Conservation (phyloP, 2,888 invertebrate species). For the Aleiodes testaceus region DNA sequence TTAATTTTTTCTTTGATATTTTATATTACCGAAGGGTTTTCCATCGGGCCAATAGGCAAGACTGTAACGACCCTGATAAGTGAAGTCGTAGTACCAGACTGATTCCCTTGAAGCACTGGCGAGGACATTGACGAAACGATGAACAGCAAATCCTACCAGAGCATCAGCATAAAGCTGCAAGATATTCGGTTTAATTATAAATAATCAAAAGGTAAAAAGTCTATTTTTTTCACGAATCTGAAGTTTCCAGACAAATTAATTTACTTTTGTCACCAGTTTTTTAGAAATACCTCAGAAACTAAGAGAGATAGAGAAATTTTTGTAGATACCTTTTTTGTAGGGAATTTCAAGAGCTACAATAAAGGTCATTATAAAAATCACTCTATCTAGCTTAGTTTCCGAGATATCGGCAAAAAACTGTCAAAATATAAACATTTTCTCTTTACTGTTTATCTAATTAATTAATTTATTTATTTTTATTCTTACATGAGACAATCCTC, state of each 20-base stretch:
- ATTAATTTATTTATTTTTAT: background rate
- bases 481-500: conserved; percentile 72
- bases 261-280: no score
- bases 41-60: conserved; percentile 75
- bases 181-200: background rate
- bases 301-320: no score
- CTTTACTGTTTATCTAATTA: conserved; percentile 5
- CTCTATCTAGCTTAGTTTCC: no score
- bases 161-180: conserved; percentile 77
- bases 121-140: conserved; percentile 77
- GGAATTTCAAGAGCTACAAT: no score
- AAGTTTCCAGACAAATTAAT: no score
- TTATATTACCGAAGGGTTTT: conserved; percentile 71
- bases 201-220: background rate
- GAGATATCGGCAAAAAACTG: background rate
- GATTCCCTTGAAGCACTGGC: conserved; percentile 75
- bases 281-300: no score
- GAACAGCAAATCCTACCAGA: conserved; percentile 76
- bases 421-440: background rate
- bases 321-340: no score
- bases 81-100: conserved; percentile 79
- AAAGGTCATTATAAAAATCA: no score
- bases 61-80: conserved; percentile 77
- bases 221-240: no score
- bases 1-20: background rate